Evolutionary conservation across 2,113 vertebrate species (phyloP).

Genomic region (Turnix velox): DNA sequence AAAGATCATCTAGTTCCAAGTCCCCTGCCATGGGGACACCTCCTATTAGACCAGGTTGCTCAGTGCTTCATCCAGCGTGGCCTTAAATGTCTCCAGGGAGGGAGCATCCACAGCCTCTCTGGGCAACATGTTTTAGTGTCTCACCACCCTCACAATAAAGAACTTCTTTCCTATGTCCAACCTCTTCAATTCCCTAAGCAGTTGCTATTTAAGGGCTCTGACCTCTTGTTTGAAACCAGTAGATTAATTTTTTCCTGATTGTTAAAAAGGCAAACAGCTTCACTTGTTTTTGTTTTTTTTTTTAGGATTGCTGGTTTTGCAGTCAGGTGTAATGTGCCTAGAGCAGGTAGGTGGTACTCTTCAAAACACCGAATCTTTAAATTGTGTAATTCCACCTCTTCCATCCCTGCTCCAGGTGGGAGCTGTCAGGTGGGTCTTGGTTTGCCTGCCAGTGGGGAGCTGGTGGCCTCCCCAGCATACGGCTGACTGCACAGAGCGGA

Average conservation of each 20-base stretch:
- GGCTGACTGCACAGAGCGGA: slow-evolving; percentile 86
- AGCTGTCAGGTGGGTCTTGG: slow-evolving; percentile 84
- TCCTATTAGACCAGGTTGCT: too few relatives aligned
- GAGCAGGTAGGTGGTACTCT: not conserved
- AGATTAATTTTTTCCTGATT: not conserved
- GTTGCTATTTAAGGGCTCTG: not conserved
- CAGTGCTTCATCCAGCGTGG: too few relatives aligned
- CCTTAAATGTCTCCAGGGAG: too few relatives aligned
- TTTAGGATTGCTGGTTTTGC: not conserved
- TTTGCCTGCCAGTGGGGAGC: slow-evolving; percentile 85
- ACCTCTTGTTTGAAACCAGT: not conserved
- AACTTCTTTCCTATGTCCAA: too few relatives aligned
- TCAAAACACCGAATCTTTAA: not conserved
- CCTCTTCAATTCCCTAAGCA: not conserved
- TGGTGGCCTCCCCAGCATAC: slow-evolving; percentile 82
- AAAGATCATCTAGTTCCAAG: too few relatives aligned
- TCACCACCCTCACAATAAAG: too few relatives aligned
- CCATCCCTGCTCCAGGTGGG: slow-evolving; percentile 65
- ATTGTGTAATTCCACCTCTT: slow-evolving; percentile 56
- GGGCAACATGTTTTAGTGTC: too few relatives aligned
- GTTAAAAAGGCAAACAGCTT: not conserved
- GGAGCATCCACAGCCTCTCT: too few relatives aligned
- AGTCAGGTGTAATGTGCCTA: not conserved
- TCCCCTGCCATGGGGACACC: too few relatives aligned
- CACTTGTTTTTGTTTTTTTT: not conserved